These are phyloP conservation scores for Actinernus sp. DNA, from an alignment of 92 coral and sea anemone species.

Conservation along the genomic window DNA sequence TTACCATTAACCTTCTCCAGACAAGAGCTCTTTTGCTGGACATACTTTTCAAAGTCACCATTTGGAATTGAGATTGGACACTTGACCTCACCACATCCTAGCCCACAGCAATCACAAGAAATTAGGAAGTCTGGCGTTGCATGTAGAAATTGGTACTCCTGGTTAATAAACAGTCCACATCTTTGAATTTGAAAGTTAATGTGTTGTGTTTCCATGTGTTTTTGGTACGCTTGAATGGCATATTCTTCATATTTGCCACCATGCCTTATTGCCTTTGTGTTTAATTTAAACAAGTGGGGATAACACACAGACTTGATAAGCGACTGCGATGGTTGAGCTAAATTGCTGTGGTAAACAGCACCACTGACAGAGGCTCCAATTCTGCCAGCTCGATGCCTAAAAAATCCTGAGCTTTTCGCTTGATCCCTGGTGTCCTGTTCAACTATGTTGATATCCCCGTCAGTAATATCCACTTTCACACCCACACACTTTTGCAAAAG, in stretches of 20 bases:
- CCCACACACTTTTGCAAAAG: not conserved
- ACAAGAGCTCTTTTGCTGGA: slow-evolving; percentile 31
- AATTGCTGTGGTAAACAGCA: slow-evolving; percentile 55
- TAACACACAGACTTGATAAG: slow-evolving; percentile 53
- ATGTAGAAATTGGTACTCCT: slow-evolving; percentile 35
- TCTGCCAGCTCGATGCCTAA: slow-evolving; percentile 61
- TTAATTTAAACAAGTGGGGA: slow-evolving; percentile 51
- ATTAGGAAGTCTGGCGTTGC: slow-evolving; percentile 53
- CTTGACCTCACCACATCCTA: slow-evolving; percentile 59
- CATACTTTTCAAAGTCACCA: slow-evolving; percentile 45
- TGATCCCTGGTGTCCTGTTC: too few species aligned
- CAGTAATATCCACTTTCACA: not conserved
- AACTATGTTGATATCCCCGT: too few species aligned
- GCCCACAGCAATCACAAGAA: slow-evolving; percentile 54
- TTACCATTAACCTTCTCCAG: slow-evolving; percentile 15
- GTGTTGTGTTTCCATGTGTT: slow-evolving; percentile 23
- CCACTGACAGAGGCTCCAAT: slow-evolving; percentile 41
- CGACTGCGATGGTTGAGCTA: slow-evolving; percentile 46
- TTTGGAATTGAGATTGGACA: slow-evolving; percentile 25
- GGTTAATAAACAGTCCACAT: slow-evolving; percentile 41
- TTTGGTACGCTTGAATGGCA: slow-evolving; percentile 43
- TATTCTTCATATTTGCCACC: slow-evolving; percentile 44
- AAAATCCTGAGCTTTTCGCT: slow-evolving; percentile 52
- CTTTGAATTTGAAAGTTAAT: slow-evolving; percentile 10
- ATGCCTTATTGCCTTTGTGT: slow-evolving; percentile 48